Conservation (phyloP, 1,140 invertebrate genomes). For the Chionoecetes opilio region DNA sequence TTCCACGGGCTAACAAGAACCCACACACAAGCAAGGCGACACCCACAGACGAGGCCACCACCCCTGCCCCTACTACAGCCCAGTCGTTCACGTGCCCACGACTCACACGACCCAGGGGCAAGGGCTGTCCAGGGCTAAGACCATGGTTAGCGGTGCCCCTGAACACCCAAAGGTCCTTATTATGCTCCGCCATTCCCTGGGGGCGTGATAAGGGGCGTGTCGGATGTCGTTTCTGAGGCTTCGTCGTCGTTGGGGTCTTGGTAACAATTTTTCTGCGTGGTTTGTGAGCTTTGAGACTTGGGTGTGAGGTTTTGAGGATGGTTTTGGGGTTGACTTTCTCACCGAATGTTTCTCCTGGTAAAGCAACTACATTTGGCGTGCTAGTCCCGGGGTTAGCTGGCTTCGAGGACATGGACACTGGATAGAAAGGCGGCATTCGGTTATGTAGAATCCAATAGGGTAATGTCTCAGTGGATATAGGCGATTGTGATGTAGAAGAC, state of each 20-base stretch:
- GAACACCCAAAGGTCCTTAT: slow-evolving; percentile 73
- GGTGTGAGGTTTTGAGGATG: no score
- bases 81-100: slow-evolving; percentile 60
- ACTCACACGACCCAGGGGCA: slow-evolving; percentile 42
- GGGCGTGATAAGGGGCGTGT: no score
- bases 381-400: background rate
- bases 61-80: slow-evolving; percentile 70
- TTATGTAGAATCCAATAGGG: no score
- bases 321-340: no score
- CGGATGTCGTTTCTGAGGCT: background rate
- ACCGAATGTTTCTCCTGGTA: no score
- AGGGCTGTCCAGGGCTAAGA: slow-evolving; percentile 48
- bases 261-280: no score
- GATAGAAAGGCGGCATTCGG: no score
- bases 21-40: slow-evolving; percentile 70
- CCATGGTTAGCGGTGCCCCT: slow-evolving; percentile 52
- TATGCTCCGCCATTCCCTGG: background rate
- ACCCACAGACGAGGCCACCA: slow-evolving; percentile 71
- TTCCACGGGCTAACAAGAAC: slow-evolving; percentile 60
- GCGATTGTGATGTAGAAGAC: no score
- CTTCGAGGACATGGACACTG: no score
- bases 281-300: no score
- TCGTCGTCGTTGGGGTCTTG: background rate
- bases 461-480: no score
- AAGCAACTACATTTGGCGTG: no score